These are phyloP conservation scores for Synanceia verrucosa DNA, from an alignment of 2,797 vertebrate genomes.

Conservation along the genomic window DNA sequence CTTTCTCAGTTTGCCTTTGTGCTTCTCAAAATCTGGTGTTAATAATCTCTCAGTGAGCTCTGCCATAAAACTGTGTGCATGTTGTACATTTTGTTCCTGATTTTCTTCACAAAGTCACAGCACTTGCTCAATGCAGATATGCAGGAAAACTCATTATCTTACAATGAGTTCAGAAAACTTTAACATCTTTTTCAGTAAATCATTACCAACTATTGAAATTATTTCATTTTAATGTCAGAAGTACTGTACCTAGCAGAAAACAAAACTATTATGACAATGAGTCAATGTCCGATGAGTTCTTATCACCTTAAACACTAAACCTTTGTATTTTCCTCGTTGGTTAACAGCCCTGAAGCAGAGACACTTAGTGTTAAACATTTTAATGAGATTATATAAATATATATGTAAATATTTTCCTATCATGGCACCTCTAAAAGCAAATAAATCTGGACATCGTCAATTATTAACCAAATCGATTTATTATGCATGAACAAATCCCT, in stretches of 20 bases:
- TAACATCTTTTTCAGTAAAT: not conserved
- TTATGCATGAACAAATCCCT: slow-evolving; percentile 85
- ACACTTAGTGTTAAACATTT: not conserved
- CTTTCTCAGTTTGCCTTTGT: not conserved
- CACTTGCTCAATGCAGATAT: not conserved
- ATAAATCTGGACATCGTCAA: slow-evolving; percentile 56
- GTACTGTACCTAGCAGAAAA: not conserved
- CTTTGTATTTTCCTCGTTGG: not conserved
- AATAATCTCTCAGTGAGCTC: not conserved
- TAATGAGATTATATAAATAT: not conserved
- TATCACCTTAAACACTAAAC: not conserved
- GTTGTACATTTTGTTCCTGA: not conserved
- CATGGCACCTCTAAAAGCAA: slow-evolving; percentile 19
- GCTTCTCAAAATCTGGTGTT: not conserved
- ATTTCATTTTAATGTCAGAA: not conserved
- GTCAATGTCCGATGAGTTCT: not conserved
- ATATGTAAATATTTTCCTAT: not conserved
- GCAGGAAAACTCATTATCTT: not conserved
- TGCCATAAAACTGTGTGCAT: not conserved
- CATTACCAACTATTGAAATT: not conserved
- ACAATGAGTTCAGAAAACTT: not conserved
- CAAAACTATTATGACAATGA: too few species aligned
- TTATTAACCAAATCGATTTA: slow-evolving; percentile 88
- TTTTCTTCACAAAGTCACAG: not conserved
- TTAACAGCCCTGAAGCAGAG: not conserved